Evolutionary conservation across 2,113 vertebrate species (phyloP).

Genomic region (Grammomys surdaster): DNA sequence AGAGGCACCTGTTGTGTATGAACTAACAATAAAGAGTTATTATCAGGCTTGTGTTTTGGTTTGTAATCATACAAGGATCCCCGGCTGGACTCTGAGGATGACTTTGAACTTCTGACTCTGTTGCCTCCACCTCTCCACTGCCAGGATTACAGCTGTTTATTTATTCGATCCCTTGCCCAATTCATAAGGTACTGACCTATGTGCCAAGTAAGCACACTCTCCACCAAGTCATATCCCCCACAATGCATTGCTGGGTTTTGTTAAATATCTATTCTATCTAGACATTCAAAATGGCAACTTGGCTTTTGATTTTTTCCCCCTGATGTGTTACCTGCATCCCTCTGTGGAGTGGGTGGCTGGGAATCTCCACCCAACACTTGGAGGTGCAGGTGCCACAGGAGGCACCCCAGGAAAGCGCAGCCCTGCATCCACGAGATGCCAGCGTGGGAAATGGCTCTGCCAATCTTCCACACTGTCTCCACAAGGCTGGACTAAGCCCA

Average conservation of each 20-base stretch:
- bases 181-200: background rate
- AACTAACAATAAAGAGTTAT: conserved; percentile 46
- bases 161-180: no score
- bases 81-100: background rate
- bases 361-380: no score
- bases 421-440: no score
- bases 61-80: background rate
- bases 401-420: background rate
- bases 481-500: no score
- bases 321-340: background rate
- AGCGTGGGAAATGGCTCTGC: no score
- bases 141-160: background rate
- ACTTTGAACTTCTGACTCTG: background rate
- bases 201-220: no score
- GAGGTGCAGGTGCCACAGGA: background rate
- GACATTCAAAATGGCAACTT: background rate
- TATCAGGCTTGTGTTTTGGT: background rate
- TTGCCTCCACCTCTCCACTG: background rate
- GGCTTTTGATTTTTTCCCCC: background rate
- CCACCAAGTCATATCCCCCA: background rate
- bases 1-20: background rate
- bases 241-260: background rate
- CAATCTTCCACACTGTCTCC: no score
- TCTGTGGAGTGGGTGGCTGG: background rate
- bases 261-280: background rate